Conservation (phyloP, 2,797 vertebrate species). For the Enteromius fasciolatus region DNA sequence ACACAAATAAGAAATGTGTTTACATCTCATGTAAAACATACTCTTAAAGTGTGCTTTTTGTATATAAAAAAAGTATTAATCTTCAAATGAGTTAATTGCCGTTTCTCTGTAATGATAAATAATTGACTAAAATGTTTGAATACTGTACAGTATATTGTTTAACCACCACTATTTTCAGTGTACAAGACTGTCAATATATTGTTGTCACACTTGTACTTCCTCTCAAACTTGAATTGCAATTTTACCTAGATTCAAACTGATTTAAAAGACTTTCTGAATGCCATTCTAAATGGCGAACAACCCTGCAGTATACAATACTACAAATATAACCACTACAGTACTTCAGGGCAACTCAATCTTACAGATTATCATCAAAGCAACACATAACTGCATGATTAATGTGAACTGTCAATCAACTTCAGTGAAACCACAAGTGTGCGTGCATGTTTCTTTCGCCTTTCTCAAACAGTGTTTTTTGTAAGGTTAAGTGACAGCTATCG, state of each 20-base stretch:
- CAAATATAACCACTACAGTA: not conserved
- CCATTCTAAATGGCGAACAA: not conserved
- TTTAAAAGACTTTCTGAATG: not conserved
- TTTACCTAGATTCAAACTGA: not conserved
- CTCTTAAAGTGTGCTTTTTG: not conserved
- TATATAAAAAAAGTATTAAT: not conserved
- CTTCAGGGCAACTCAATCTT: not conserved
- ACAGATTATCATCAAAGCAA: not conserved
- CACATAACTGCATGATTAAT: constrained; percentile 1
- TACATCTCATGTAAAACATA: not conserved
- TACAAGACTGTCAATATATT: not conserved
- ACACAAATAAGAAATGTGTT: not conserved
- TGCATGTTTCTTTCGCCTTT: constrained; percentile 21
- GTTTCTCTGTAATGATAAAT: not conserved
- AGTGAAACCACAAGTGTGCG: not conserved
- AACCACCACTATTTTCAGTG: not conserved
- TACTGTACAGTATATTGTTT: not conserved
- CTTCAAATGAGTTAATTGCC: not conserved
- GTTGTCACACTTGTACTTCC: not conserved
- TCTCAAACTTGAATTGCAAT: not conserved
- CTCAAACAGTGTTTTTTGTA: constrained; percentile 51
- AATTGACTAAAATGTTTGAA: no score
- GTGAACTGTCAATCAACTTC: not conserved
- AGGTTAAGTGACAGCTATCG: constrained; percentile 51
- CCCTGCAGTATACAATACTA: not conserved